phyloP scores from a whole-genome alignment of 2,888 invertebrate species.

The Drosophila anomelani region DNA sequence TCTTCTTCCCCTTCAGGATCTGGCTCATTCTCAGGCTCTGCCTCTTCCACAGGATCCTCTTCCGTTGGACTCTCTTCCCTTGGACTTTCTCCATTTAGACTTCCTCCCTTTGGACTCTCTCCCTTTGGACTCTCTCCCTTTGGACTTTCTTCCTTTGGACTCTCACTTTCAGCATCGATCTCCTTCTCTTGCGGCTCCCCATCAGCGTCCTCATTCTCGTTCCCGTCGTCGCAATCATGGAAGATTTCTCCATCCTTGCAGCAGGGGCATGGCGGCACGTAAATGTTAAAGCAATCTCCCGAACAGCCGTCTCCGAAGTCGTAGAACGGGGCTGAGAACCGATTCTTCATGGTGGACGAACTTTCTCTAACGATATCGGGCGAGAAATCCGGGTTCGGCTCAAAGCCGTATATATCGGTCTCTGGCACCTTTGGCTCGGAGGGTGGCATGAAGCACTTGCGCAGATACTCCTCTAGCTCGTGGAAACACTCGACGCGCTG shows the following conservation, averaged over 20 bases:
- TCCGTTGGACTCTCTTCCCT: too few species aligned
- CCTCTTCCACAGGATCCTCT: too few species aligned
- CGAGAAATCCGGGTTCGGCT: constrained; percentile 54
- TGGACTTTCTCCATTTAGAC: too few species aligned
- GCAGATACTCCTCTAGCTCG: constrained; percentile 52
- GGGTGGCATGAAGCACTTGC: constrained; percentile 54
- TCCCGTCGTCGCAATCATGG: constrained; percentile 2
- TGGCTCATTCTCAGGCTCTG: too few species aligned
- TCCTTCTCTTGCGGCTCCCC: too few species aligned
- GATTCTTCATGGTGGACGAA: not conserved
- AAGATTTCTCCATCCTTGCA: not conserved
- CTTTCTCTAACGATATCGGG: constrained; percentile 5
- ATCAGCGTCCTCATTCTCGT: not conserved
- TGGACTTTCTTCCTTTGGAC: too few species aligned
- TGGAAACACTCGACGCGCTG: constrained; percentile 48
- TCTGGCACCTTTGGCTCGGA: not conserved
- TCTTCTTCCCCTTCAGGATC: too few species aligned
- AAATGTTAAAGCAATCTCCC: not conserved
- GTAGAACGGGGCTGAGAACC: not conserved
- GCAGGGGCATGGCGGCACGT: too few species aligned
- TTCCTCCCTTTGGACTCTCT: too few species aligned
- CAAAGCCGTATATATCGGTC: constrained; percentile 50
- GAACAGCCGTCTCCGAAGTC: constrained; percentile 12
- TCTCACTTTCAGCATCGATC: too few species aligned
- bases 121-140: too few species aligned